Evolutionary conservation across 1,140 invertebrate species (phyloP).

Genomic region (Bombus pascuorum): DNA sequence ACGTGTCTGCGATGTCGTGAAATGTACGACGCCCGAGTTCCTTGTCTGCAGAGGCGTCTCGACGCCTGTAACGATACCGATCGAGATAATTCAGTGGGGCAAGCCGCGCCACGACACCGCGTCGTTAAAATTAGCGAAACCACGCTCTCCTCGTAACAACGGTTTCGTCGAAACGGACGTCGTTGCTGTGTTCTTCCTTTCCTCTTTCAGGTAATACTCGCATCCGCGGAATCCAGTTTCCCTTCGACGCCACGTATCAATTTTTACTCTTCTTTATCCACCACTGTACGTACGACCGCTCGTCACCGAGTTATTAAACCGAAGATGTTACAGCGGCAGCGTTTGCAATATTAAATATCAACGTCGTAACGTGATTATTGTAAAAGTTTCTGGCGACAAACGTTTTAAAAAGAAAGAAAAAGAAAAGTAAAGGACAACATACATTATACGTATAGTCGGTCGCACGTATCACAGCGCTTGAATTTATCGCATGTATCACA

Average conservation of each 20-base stretch:
- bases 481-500: neutral
- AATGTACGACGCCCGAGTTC: constrained; percentile 62
- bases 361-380: no score
- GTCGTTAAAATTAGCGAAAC: constrained; percentile 56
- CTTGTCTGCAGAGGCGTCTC: constrained; percentile 64
- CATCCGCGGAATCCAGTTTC: neutral
- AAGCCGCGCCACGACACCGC: constrained; percentile 8
- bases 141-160: neutral
- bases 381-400: accelerated
- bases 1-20: constrained; percentile 69
- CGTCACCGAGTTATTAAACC: no score
- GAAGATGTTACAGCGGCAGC: no score
- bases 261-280: no score
- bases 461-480: neutral
- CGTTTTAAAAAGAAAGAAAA: neutral
- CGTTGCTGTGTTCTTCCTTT: neutral
- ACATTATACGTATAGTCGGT: no score
- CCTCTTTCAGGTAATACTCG: neutral
- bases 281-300: no score
- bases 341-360: no score
- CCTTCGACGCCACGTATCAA: neutral
- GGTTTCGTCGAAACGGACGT: neutral
- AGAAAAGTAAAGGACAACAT: neutral
- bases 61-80: constrained; percentile 44
- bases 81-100: constrained; percentile 50